Evolutionary conservation across 2,888 invertebrate species (phyloP).

Genomic region (Periphyllus acericola): DNA sequence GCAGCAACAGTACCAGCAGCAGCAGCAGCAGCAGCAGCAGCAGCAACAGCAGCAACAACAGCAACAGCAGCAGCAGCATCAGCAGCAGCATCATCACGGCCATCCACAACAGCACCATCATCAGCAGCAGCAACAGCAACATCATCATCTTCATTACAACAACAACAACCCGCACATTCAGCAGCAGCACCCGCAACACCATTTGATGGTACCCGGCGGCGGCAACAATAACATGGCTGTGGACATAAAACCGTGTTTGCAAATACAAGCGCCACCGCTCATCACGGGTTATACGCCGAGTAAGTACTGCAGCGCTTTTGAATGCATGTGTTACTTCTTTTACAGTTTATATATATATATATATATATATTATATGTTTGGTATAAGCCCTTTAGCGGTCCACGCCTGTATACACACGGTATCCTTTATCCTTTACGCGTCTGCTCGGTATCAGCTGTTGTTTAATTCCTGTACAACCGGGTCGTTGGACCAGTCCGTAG

Average conservation of each 20-base stretch:
- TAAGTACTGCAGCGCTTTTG: conserved; percentile 16
- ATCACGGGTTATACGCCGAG: conserved; percentile 52
- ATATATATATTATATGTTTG: too few species aligned
- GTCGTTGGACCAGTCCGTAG: too few species aligned
- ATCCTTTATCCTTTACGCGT: too few species aligned
- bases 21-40: conserved; percentile 13
- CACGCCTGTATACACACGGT: too few species aligned
- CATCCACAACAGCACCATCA: conserved; percentile 18
- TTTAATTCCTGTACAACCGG: too few species aligned
- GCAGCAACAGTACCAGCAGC: conserved; percentile 41
- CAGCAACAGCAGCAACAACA: conserved; percentile 44
- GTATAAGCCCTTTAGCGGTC: too few species aligned
- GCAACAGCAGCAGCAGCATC: conserved; percentile 15
- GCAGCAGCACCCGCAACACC: conserved; percentile 38
- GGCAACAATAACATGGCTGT: conserved; percentile 52
- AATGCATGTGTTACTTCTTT: too few species aligned
- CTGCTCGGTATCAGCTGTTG: too few species aligned
- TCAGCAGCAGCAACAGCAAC: conserved; percentile 9
- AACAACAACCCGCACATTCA: conserved; percentile 40
- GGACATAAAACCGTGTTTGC: conserved; percentile 53
- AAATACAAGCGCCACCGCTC: conserved; percentile 25
- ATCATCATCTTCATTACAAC: conserved; percentile 38
- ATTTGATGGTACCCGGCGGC: conserved; percentile 33
- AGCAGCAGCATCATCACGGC: conserved; percentile 26
- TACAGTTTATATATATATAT: too few species aligned